These are phyloP conservation scores for Propsilocerus akamusi DNA, from an alignment of 1,140 invertebrate genomes.

Conservation along the genomic window DNA sequence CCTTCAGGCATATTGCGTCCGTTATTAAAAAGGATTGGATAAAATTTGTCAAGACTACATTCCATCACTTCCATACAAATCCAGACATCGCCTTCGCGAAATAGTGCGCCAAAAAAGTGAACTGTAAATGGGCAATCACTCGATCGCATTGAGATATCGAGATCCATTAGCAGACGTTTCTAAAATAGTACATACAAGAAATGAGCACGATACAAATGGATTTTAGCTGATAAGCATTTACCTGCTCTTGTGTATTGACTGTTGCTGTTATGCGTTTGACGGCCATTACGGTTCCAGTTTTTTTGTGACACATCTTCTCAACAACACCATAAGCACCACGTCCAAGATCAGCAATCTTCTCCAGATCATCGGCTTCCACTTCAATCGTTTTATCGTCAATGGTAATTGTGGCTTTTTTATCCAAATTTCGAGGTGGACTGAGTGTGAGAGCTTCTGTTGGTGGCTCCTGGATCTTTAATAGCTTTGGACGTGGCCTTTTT, in stretches of 20 bases:
- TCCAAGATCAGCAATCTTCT: slow-evolving; percentile 75
- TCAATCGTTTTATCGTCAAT: slow-evolving; percentile 70
- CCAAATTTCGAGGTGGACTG: slow-evolving; percentile 64
- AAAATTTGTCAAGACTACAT: slow-evolving; percentile 94
- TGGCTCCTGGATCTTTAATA: neutral
- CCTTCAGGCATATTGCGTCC: slow-evolving; percentile 64
- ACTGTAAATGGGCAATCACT: slow-evolving; percentile 94
- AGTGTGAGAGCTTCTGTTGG: neutral
- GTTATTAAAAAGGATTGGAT: slow-evolving; percentile 64
- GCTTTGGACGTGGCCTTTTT: neutral
- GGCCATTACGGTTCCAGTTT: slow-evolving; percentile 78
- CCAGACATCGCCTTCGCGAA: slow-evolving; percentile 93
- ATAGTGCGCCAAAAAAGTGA: slow-evolving; percentile 93
- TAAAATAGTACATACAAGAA: slow-evolving; percentile 20
- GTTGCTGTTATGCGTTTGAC: slow-evolving; percentile 92
- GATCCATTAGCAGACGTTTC: slow-evolving; percentile 90
- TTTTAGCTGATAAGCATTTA: neutral
- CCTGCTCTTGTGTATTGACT: slow-evolving; percentile 69
- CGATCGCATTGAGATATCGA: slow-evolving; percentile 86
- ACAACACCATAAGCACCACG: slow-evolving; percentile 92
- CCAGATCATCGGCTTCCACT: slow-evolving; percentile 80
- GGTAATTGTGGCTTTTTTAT: slow-evolving; percentile 69
- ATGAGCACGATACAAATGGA: neutral
- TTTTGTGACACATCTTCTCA: slow-evolving; percentile 85
- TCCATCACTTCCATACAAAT: slow-evolving; percentile 99